A percentile compares a stretch with the other conserved stretches of the same genome.
phyloP scores from a whole-genome alignment of 2,797 vertebrate genomes.

The Podargus strigoides region DNA sequence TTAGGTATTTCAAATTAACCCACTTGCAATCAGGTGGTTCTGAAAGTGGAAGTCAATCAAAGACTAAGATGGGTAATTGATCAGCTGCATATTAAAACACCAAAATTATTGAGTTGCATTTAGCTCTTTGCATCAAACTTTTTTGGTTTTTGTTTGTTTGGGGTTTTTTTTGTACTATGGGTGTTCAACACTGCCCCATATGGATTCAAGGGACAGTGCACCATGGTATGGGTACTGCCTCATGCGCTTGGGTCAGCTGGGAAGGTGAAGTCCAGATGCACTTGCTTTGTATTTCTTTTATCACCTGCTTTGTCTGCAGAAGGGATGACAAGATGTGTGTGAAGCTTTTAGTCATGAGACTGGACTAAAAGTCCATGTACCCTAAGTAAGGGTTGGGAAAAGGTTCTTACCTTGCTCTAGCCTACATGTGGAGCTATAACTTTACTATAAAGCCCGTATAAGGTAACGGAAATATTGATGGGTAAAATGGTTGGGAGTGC shows the following conservation, averaged over 20 bases:
- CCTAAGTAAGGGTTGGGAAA: neutral
- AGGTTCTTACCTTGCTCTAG: neutral
- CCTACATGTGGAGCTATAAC: neutral
- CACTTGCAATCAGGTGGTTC: neutral
- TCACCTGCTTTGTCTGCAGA: neutral
- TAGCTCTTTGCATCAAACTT: neutral
- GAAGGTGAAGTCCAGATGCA: neutral
- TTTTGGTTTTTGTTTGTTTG: neutral
- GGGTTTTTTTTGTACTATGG: neutral
- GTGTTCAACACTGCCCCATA: fast-evolving
- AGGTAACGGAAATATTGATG: neutral
- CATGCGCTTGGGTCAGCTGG: neutral
- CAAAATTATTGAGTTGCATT: neutral
- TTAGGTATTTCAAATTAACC: neutral
- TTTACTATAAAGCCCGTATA: neutral
- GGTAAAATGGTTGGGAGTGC: neutral
- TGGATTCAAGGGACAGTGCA: neutral
- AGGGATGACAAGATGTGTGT: neutral
- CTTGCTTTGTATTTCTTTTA: neutral
- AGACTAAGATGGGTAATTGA: neutral
- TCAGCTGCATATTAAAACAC: neutral
- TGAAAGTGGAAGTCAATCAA: neutral
- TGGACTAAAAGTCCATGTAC: neutral
- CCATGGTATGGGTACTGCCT: neutral
- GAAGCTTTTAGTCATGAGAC: neutral